Evolutionary conservation across 1,140 invertebrate genomes (phyloP).

Genomic region (Calliphora vicina): DNA sequence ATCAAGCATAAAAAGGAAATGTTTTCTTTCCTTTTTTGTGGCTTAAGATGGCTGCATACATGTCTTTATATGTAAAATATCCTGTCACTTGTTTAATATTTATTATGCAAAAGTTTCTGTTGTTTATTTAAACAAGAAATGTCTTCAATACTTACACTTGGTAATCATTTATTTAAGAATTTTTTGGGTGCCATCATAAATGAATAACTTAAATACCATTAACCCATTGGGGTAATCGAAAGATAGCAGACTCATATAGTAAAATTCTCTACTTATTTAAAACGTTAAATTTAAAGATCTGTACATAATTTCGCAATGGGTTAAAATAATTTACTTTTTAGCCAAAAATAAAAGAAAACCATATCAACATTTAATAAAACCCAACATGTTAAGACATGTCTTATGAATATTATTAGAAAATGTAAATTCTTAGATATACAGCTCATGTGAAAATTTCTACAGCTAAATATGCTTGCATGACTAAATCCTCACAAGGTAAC

Average conservation of each 20-base stretch:
- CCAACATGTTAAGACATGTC: not conserved
- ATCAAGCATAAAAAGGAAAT: not conserved
- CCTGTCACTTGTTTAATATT: not conserved
- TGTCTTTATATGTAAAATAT: not conserved
- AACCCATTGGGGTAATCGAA: not conserved
- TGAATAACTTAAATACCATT: not conserved
- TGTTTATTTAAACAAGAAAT: slow-evolving; percentile 23
- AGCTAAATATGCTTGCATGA: not conserved
- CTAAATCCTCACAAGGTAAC: not conserved
- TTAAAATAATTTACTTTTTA: not conserved
- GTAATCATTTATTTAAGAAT: not conserved
- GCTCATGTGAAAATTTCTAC: not conserved
- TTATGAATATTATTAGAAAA: not conserved
- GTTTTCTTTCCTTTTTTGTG: not conserved
- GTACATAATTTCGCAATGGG: not conserved
- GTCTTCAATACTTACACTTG: not conserved
- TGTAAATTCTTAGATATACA: not conserved
- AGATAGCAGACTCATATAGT: not conserved
- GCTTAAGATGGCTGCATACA: not conserved
- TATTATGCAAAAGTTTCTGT: slow-evolving; percentile 4
- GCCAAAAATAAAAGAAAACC: not conserved
- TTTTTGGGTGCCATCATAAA: not conserved
- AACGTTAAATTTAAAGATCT: not conserved
- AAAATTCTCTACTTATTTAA: not conserved
- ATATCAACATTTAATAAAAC: not conserved